phyloP scores from a whole-genome alignment of 1,140 invertebrate genomes.

The Whitmania pigra region DNA sequence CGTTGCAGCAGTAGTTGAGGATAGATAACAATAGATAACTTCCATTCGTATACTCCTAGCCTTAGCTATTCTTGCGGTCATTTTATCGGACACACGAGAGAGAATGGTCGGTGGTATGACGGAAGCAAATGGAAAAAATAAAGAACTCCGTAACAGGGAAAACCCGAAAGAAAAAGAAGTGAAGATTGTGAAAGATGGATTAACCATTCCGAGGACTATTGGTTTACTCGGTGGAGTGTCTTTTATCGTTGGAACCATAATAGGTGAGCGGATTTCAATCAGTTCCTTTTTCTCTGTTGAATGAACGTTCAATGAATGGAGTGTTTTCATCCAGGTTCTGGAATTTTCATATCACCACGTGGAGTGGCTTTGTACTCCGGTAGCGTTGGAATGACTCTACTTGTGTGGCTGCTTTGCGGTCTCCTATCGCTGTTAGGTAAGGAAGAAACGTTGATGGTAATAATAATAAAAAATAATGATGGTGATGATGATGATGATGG shows the following conservation, averaged over 20 bases:
- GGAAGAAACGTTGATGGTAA: no score
- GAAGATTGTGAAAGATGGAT: not conserved
- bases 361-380: conserved; percentile 63
- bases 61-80: no score
- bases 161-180: not conserved
- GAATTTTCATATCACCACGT: conserved; percentile 83
- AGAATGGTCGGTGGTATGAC: no score
- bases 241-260: conserved; percentile 16
- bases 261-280: conserved; percentile 4
- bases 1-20: no score
- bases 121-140: no score
- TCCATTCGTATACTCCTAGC: no score
- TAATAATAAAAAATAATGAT: no score
- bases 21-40: no score
- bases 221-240: conserved; percentile 15
- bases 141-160: not conserved
- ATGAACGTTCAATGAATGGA: not conserved
- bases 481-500: no score
- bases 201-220: conserved; percentile 13
- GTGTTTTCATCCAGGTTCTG: conserved; percentile 44
- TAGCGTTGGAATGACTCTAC: conserved; percentile 60
- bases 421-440: conserved; percentile 54
- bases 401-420: conserved; percentile 64
- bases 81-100: no score
- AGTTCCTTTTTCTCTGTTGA: not conserved